Evolutionary conservation across 1,140 invertebrate species (phyloP).

Genomic region (Bombyx mandarina): DNA sequence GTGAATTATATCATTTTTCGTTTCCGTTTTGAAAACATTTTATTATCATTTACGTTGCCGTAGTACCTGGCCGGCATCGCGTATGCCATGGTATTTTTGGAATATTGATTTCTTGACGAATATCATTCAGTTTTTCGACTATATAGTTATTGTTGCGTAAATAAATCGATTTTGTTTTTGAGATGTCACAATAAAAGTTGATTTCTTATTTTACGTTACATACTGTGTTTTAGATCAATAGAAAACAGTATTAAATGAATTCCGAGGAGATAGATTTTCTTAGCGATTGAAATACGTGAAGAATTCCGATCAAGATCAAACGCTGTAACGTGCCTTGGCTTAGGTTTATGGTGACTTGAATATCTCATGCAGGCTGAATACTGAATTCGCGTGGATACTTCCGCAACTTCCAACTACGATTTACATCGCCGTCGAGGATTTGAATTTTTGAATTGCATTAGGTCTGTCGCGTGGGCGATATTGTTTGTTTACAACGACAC

Average conservation of each 20-base stretch:
- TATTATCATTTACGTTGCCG: neutral
- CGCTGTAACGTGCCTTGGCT: neutral
- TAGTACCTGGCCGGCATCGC: neutral
- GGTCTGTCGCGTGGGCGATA: neutral
- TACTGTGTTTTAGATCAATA: neutral
- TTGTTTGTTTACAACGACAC: no score
- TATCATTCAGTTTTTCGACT: neutral
- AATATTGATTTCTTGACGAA: neutral
- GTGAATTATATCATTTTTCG: neutral
- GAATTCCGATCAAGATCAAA: neutral
- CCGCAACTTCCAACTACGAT: conserved; percentile 9
- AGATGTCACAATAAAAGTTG: neutral
- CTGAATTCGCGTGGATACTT: conserved; percentile 11
- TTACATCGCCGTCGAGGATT: conserved; percentile 6
- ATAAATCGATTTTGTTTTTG: neutral
- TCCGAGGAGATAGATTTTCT: neutral
- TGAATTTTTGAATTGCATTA: conserved; percentile 15
- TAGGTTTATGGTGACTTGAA: conserved; percentile 5
- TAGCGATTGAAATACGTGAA: neutral
- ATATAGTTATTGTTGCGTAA: neutral
- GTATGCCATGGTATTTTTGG: neutral
- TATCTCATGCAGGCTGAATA: conserved; percentile 13
- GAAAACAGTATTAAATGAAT: neutral
- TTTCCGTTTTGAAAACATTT: neutral
- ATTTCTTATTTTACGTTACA: neutral